phyloP scores from a whole-genome alignment of 2,888 invertebrate species.

The Rotaria socialis region DNA sequence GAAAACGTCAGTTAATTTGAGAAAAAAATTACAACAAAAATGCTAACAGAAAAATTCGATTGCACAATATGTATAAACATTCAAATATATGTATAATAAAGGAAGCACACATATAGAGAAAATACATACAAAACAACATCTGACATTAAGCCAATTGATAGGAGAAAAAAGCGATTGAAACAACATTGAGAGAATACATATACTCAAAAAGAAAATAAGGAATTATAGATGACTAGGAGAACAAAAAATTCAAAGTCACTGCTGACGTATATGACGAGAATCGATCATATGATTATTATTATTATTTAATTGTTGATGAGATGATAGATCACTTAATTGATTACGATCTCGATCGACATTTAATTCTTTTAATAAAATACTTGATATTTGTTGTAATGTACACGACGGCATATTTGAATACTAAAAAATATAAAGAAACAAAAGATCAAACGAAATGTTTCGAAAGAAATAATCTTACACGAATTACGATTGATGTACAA shows the following conservation, averaged over 20 bases:
- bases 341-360: background rate
- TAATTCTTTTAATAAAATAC: constrained; percentile 20
- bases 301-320: background rate
- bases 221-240: background rate
- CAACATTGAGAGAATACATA: constrained; percentile 11
- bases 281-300: constrained; percentile 7
- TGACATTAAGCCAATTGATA: constrained; percentile 4
- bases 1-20: background rate
- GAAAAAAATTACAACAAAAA: constrained; percentile 9
- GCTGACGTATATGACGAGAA: constrained; percentile 10
- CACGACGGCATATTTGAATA: background rate
- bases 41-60: background rate
- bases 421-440: background rate
- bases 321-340: constrained; percentile 3
- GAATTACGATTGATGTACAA: background rate
- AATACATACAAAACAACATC: constrained; percentile 29
- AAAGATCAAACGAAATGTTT: too few species aligned
- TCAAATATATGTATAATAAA: background rate
- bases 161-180: background rate
- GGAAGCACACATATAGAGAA: constrained; percentile 16
- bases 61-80: constrained; percentile 22
- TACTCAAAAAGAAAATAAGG: background rate
- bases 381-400: background rate
- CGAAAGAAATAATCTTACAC: background rate
- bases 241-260: background rate